Evolutionary conservation across 2,888 invertebrate species (phyloP).

Genomic region (Phaedon cochleariae): DNA sequence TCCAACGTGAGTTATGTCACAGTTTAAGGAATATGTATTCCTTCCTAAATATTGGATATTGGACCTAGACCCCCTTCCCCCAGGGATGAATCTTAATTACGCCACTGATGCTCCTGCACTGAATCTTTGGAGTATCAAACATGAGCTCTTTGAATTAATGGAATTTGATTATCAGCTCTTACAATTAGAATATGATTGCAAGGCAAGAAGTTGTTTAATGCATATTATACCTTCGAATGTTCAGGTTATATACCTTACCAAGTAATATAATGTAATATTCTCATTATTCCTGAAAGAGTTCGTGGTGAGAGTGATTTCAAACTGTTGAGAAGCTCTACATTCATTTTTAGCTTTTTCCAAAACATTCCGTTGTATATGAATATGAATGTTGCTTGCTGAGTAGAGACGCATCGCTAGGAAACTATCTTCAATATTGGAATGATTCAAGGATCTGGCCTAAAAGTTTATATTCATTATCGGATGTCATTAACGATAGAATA

Average conservation of each 20-base stretch:
- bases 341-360: constrained; percentile 41
- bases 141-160: too few relatives aligned
- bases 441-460: constrained; percentile 56
- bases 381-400: constrained; percentile 57
- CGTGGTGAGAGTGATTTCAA: constrained; percentile 55
- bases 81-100: too few relatives aligned
- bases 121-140: too few relatives aligned
- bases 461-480: constrained; percentile 25
- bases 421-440: constrained; percentile 47
- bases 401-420: constrained; percentile 52
- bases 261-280: constrained; percentile 55
- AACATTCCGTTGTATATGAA: constrained; percentile 50
- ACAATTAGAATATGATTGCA: too few relatives aligned
- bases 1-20: too few relatives aligned
- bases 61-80: too few relatives aligned
- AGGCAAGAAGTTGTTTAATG: too few relatives aligned
- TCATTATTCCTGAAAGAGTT: constrained; percentile 50
- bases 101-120: too few relatives aligned
- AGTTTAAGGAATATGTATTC: too few relatives aligned
- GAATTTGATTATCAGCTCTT: too few relatives aligned
- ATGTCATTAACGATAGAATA: not conserved
- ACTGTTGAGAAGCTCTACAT: constrained; percentile 56
- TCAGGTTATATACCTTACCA: constrained; percentile 46
- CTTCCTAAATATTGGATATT: too few relatives aligned
- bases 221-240: too few relatives aligned